Percentiles rank a stretch among this genome's conserved stretches.
Evolutionary conservation across 2,113 vertebrate species (phyloP).

Genomic region (Pseudonaja textilis): DNA sequence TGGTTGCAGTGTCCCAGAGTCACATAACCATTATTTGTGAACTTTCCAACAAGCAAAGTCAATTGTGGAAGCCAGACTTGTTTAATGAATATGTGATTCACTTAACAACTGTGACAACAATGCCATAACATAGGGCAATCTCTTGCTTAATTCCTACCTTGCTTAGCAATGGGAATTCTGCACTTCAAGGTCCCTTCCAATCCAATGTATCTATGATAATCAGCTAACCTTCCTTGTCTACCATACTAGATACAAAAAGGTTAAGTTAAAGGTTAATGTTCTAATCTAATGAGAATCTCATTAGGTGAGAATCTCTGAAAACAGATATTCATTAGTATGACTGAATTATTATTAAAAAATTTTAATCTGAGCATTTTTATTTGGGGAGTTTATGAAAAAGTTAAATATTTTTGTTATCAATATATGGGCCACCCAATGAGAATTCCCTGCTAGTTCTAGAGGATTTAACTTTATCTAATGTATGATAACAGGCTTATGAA

Average conservation of each 20-base stretch:
- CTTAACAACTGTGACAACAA: not conserved
- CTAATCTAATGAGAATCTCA: not conserved
- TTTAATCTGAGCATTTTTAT: not conserved
- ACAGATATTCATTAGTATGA: not conserved
- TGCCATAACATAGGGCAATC: not conserved
- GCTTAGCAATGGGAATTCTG: not conserved
- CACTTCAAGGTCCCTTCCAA: not conserved
- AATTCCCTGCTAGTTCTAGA: not conserved
- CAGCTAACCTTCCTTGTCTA: not conserved
- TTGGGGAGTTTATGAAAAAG: not conserved
- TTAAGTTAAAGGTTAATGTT: not conserved
- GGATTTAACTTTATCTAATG: not conserved
- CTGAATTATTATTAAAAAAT: not conserved
- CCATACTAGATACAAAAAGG: not conserved
- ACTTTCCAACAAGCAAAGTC: not conserved
- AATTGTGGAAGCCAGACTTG: not conserved
- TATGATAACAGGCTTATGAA: not conserved
- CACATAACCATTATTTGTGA: not conserved
- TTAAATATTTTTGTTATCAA: not conserved
- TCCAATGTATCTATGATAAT: not conserved
- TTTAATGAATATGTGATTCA: not conserved
- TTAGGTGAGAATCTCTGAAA: not conserved
- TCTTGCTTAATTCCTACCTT: not conserved
- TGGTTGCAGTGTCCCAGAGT: not conserved
- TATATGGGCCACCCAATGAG: not conserved